Base-by-base conservation (phyloP, 2,888 invertebrate species). In the Gastrophysa polygoni region DNA sequence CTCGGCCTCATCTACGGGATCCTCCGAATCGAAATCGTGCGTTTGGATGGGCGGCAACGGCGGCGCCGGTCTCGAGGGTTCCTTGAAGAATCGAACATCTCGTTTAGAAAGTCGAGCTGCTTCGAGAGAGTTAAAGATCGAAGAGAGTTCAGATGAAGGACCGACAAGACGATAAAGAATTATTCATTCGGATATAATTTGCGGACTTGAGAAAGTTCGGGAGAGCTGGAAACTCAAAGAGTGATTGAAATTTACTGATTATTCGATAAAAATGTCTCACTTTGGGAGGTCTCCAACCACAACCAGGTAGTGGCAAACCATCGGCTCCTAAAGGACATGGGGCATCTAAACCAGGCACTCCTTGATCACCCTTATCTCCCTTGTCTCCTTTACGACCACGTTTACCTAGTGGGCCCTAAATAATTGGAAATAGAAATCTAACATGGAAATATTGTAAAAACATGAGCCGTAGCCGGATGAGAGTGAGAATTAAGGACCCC, bases 251-350 rank as follows among this genome's bases (percentile, higher is more conserved):
- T n/a, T n/a, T n/a, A n/a, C n/a, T n/a, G n/a, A n/a, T n/a, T n/a
- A n/a, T 24, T 24, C 24, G 4, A 24, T 5, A 24, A 5, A 5
- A 10, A 32, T 2, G 10, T 38, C 38, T 76, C 88, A 93, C 93
- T 89, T 93, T 92, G 75, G 90, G 89, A 73, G 93, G 91, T 82
- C 93, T 86, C 95, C 95, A 96, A 74, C 95, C 96, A 83, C 98
- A 98, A 75, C 96, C 97, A 57, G 96, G 95, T 76, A 98, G 84
- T 66, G 98, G 98, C 77, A 98, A 86, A 66, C 98, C 98, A 83
- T 98, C 97, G 54, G 92, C 89, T 60, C 96, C 98, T 61, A 97
- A 85, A 69, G 98, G 98, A 85, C 98, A 98, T n/a, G 98, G 98
- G 47, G 98, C 98, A 84, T 98, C 98, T 75, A 98, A 85, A 34